These are phyloP conservation scores for Cyclura pinguis DNA, from an alignment of 2,797 vertebrate species.

Conservation along the genomic window DNA sequence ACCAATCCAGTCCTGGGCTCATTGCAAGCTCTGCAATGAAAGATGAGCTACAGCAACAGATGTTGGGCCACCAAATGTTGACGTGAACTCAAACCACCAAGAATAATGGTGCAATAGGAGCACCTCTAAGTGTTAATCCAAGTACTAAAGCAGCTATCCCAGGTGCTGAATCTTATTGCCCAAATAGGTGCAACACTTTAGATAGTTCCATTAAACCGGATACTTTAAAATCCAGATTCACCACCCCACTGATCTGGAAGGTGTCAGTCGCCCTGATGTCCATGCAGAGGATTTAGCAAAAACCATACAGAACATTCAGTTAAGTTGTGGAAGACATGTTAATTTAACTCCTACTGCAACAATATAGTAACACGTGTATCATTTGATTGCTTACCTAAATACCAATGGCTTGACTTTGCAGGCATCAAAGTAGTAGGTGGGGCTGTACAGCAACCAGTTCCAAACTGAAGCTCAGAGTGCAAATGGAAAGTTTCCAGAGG, in stretches of 20 bases:
- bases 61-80: background rate
- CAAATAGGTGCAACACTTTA: too few relatives aligned
- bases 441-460: background rate
- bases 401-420: constrained; percentile 6
- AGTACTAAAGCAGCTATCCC: background rate
- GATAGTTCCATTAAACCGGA: too few relatives aligned
- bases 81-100: background rate
- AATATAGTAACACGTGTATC: background rate
- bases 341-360: background rate
- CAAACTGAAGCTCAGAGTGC: background rate
- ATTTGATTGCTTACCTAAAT: constrained; percentile 19
- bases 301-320: background rate
- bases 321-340: background rate
- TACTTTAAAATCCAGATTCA: too few relatives aligned
- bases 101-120: background rate
- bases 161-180: too few relatives aligned
- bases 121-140: background rate
- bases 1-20: too few relatives aligned
- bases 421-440: constrained; percentile 9
- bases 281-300: background rate
- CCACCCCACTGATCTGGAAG: too few relatives aligned
- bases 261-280: background rate
- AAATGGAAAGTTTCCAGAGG: background rate
- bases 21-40: too few relatives aligned
- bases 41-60: too few relatives aligned